phyloP scores from a whole-genome alignment of 2,797 vertebrate genomes.

The Erethizon dorsatum region DNA sequence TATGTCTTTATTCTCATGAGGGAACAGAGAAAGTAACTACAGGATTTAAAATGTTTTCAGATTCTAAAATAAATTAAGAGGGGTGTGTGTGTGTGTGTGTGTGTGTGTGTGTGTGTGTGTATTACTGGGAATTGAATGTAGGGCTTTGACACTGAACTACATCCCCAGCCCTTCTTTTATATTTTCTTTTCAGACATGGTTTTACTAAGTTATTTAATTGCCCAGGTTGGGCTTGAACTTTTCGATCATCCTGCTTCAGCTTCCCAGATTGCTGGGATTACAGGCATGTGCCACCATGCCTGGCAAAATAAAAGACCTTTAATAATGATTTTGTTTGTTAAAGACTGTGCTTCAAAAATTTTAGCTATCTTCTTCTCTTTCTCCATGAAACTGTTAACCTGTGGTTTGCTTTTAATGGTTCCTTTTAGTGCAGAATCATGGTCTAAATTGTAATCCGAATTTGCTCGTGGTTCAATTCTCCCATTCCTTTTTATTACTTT shows the following conservation, averaged over 20 bases:
- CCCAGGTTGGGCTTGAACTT: background rate
- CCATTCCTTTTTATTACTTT: conserved; percentile 16
- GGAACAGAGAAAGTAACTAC: background rate
- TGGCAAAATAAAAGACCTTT: background rate
- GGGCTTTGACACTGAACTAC: background rate
- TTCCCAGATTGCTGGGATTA: background rate
- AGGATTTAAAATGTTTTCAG: conserved; percentile 59
- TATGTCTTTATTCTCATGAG: background rate
- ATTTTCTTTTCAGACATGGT: background rate
- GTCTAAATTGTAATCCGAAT: conserved; percentile 65
- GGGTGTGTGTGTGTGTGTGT: background rate
- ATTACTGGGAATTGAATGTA: background rate
- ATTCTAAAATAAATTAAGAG: conserved; percentile 36
- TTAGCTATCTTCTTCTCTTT: background rate
- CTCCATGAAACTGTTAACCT: background rate
- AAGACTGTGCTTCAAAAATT: background rate
- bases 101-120: background rate
- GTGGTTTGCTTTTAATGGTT: background rate
- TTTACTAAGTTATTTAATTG: background rate
- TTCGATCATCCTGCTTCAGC: background rate
- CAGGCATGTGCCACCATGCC: background rate
- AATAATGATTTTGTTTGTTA: conserved; percentile 7
- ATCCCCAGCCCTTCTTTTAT: background rate
- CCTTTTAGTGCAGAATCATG: background rate
- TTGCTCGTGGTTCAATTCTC: conserved; percentile 26